Percentiles rank a stretch among this genome's conserved stretches.
These are phyloP conservation scores for Ichneumoninae sp. DNA, from an alignment of 2,888 invertebrate species.

Conservation along the genomic window DNA sequence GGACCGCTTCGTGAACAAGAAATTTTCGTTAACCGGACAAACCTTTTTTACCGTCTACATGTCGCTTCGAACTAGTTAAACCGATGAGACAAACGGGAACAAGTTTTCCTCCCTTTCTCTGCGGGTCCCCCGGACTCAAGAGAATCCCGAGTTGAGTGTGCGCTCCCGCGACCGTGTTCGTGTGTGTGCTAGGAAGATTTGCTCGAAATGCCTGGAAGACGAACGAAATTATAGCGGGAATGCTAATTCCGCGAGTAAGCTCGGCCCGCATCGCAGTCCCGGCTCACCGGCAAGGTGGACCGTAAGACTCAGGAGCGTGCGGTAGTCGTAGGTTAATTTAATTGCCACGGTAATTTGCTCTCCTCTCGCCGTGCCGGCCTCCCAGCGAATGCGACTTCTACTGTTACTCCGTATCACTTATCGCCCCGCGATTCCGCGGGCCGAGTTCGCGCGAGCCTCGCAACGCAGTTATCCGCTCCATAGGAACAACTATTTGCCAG, in stretches of 20 bases:
- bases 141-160: neutral
- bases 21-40: too few species aligned
- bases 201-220: slow-evolving; percentile 31
- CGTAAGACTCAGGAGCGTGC: slow-evolving; percentile 46
- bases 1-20: neutral
- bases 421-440: slow-evolving; percentile 55
- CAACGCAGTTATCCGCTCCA: slow-evolving; percentile 15
- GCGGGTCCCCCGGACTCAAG: too few species aligned
- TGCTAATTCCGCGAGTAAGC: slow-evolving; percentile 36
- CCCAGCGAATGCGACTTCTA: slow-evolving; percentile 17
- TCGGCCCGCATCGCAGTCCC: slow-evolving; percentile 15
- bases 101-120: neutral
- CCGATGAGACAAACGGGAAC: slow-evolving; percentile 46
- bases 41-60: too few species aligned
- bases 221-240: slow-evolving; percentile 47
- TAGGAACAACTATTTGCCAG: slow-evolving; percentile 61
- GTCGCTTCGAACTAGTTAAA: slow-evolving; percentile 9
- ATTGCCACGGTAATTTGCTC: slow-evolving; percentile 63
- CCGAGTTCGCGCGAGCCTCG: slow-evolving; percentile 15
- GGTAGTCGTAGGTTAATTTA: slow-evolving; percentile 60
- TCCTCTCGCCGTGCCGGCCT: slow-evolving; percentile 22
- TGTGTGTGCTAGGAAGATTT: slow-evolving; percentile 35
- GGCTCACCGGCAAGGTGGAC: slow-evolving; percentile 14
- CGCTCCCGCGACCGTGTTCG: neutral
- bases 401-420: slow-evolving; percentile 56